phyloP scores from a whole-genome alignment of 2,113 vertebrate species.

The Stictonetta naevosa region DNA sequence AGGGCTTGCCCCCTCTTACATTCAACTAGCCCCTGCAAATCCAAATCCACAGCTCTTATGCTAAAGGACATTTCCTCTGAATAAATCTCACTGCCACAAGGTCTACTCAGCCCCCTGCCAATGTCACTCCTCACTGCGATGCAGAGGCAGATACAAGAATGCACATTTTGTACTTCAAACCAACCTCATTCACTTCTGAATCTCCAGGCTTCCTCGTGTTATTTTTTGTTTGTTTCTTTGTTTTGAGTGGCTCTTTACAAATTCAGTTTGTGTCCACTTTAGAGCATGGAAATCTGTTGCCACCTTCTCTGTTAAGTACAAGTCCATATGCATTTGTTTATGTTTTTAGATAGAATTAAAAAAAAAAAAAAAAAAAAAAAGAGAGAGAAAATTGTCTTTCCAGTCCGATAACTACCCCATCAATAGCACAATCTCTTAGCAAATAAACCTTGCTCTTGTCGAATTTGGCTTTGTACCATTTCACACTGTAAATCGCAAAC shows the following conservation, averaged over 20 bases:
- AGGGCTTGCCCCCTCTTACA: background rate
- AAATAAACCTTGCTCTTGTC: slow-evolving; percentile 48
- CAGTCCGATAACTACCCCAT: background rate
- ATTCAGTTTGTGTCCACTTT: background rate
- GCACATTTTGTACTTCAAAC: background rate
- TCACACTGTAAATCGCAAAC: slow-evolving; percentile 60
- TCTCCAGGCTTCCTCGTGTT: background rate
- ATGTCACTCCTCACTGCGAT: rapidly evolving
- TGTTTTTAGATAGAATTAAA: background rate
- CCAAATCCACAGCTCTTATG: background rate
- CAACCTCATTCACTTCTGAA: background rate
- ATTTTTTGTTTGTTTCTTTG: background rate
- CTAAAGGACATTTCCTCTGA: background rate
- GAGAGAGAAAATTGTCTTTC: background rate
- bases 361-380: background rate
- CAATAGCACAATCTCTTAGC: slow-evolving; percentile 16
- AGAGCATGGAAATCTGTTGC: background rate
- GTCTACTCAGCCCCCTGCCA: background rate
- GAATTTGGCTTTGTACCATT: slow-evolving; percentile 46
- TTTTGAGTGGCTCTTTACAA: background rate
- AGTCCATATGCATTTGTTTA: background rate
- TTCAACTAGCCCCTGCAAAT: background rate
- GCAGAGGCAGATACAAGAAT: background rate
- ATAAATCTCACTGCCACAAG: background rate
- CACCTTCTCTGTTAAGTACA: background rate